These are phyloP conservation scores for Tricholaema leucomelas DNA, from an alignment of 2,113 vertebrate genomes.

Conservation along the genomic window DNA sequence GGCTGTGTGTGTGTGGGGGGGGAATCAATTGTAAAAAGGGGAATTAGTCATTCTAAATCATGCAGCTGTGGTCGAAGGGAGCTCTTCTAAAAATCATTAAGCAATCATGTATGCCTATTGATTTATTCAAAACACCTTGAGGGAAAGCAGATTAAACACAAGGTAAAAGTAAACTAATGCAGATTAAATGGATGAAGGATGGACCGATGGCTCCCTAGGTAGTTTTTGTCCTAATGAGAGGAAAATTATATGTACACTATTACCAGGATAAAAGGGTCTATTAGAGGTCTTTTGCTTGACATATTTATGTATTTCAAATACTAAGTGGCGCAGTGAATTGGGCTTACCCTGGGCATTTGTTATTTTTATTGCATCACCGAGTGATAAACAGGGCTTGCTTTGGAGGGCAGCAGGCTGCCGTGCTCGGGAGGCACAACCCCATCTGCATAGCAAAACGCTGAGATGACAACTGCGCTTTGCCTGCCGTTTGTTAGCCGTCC, in stretches of 20 bases:
- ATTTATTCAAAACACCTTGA: constrained; percentile 99
- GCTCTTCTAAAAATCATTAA: constrained; percentile 99
- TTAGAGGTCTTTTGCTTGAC: constrained; percentile 95
- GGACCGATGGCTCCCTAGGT: constrained; percentile 84
- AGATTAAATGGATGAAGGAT: constrained; percentile 98
- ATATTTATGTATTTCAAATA: constrained; percentile 98
- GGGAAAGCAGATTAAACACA: constrained; percentile 96
- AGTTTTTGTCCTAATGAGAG: constrained; percentile 95
- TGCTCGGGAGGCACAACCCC: constrained; percentile 58
- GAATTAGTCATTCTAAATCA: constrained; percentile 99
- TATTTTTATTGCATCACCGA: constrained; percentile 86
- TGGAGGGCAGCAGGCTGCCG: constrained; percentile 62
- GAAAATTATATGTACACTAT: constrained; percentile 98
- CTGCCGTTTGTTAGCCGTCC: constrained; percentile 48
- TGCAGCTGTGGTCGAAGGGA: constrained; percentile 94
- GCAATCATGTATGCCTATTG: constrained; percentile 99
- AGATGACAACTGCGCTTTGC: constrained; percentile 16
- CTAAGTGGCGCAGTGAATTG: constrained; percentile 91
- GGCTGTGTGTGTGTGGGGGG: not conserved
- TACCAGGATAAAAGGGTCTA: constrained; percentile 97
- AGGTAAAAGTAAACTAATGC: constrained; percentile 96
- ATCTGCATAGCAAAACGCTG: constrained; percentile 56
- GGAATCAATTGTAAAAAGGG: constrained; percentile 98
- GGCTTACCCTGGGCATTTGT: constrained; percentile 87
- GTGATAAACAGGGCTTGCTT: constrained; percentile 85